phyloP scores from a whole-genome alignment of 2,888 invertebrate genomes.

The Eupithecia tripunctaria region DNA sequence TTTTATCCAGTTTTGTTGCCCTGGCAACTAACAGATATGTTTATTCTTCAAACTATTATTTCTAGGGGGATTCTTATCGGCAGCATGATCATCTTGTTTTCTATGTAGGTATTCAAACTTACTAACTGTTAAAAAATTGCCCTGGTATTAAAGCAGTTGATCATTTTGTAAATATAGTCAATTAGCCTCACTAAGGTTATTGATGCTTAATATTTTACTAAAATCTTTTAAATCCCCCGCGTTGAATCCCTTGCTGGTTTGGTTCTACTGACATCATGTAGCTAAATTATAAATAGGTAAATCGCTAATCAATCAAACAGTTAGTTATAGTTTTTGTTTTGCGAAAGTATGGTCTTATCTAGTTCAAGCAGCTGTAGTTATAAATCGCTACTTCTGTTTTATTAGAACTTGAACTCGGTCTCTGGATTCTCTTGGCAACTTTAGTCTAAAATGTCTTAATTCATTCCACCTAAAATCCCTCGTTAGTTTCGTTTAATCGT shows the following conservation, averaged over 20 bases:
- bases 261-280: background rate
- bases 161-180: background rate
- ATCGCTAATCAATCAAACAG: background rate
- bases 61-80: background rate
- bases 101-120: background rate
- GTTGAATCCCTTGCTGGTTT: background rate
- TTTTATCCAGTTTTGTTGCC: slow-evolving; percentile 65
- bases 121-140: background rate
- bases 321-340: too few species aligned
- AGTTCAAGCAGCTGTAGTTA: background rate
- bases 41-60: slow-evolving; percentile 69
- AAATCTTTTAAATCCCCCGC: background rate
- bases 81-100: background rate
- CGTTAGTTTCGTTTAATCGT: background rate
- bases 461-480: background rate
- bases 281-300: background rate
- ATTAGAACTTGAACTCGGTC: background rate
- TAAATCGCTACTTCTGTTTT: background rate
- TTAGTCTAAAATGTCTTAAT: background rate
- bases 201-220: background rate
- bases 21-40: slow-evolving; percentile 77
- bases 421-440: background rate
- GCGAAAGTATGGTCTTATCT: background rate
- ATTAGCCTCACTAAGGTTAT: background rate
- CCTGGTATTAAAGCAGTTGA: background rate